Base-by-base conservation (phyloP, 37 sponge, comb jelly and placozoan genomes). In the Hexactinellida sp. region DNA sequence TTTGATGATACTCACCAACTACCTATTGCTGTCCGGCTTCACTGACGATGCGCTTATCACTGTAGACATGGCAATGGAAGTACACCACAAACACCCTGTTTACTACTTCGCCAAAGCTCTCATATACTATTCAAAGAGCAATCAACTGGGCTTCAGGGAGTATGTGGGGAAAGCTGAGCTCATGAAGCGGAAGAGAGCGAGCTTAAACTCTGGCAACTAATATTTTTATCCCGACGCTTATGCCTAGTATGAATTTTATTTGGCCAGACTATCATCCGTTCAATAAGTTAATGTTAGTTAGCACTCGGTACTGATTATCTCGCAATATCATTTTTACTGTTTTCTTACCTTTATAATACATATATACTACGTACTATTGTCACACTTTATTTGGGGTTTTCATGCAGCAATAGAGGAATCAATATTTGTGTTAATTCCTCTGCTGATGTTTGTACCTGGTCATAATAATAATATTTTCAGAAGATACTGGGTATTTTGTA, bases 91-190 rank as follows among this genome's bases (percentile, higher is more conserved):
- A n/a, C 76, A 63, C 13, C 76, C 76, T 10, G 76, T 63, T 3
- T 63, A 63, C 76, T 63, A 63, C 34, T 63, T 63, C 30, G 76
- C 76, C 13, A 63, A 63, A 63, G 76, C 76, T 32, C 76, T 63
- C 76, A 63, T 63, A 7, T 63, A 63, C 76, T 63, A 25, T n/a
- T 63, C 76, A 10, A 7, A 63, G 76, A n/a, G 76, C 13, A 28
- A 63, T n/a, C 76, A 63, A 23, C 76, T 63, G 28, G 28, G 76
- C 13, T 63, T 63, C 34, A 63, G 76, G 76, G 76, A 63, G 76
- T 63, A 25, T 63, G 76, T 63, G 5, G 19, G 13, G 76, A 63
- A 63, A n/a, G 76, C 76, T 63, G 76, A 63, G 34, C 76, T 63
- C 21, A 63, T 63, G 76, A 63, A 63, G 76, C 3, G 76, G 30